Evolutionary conservation across 2,113 vertebrate species (phyloP), one percentile per base, ranked within the genome.

Genomic region (Sander vitreus): DNA sequence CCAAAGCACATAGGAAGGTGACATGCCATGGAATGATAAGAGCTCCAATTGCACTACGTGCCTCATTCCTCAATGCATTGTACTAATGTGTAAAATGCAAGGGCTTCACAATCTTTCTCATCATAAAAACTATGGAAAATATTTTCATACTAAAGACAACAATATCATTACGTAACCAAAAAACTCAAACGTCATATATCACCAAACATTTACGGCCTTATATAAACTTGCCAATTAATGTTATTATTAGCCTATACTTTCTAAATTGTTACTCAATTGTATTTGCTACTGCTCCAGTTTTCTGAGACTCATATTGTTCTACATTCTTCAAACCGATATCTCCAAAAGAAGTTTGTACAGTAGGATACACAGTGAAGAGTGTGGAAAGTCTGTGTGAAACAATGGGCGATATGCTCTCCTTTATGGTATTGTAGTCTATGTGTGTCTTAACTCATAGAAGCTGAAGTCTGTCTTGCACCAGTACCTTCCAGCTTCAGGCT

Each of bases 1-100:
- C 78, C 79, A 82, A 81, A 84, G 78, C 82, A 88, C 84, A 93
- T 65, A 79, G 64, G 81, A 83, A 68, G 59, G 58, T 77, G 67
- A 74, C 65, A 18, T 63, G 65, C 81, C 85, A 57, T 18, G 43
- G 47, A 55, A 16, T 23, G 76, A 91, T 85, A 73, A 83, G 73
- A 55, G 65, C 50, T 79, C 64, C 71, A 30, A 6, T 19, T 55
- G 76, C 76, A 73, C 48, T 11, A 62, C 53, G 62, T 12, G 79
- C 57, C n/a, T 65, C 68, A 16, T 51, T 54, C 51, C 30, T 76
- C 70, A 18, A 47, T 64, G 57, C 43, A 64, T 2, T 55, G 30
- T 51, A 36, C 21, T 16, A 43, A 80, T 23, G 64, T 55, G 48
- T 45, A 39, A 76, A 83, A 76, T 67, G 21, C 19, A 58, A 54